Evolutionary conservation across 2,888 invertebrate species (phyloP).

Genomic region (Caenorhabditis sinica): DNA sequence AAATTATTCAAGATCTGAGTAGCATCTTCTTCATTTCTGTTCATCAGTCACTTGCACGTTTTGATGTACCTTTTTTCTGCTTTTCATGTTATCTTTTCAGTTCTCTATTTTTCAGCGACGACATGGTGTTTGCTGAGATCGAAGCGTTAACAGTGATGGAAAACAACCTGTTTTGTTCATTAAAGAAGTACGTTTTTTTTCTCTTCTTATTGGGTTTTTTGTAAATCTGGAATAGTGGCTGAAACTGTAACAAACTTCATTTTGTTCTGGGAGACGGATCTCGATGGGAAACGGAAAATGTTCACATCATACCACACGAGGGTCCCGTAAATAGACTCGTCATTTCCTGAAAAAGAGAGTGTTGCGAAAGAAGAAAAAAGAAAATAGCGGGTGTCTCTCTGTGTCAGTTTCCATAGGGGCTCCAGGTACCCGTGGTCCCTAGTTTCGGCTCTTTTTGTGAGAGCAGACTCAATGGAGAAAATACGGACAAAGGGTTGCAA

Average conservation of each 20-base stretch:
- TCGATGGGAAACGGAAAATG: neutral
- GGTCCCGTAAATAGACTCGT: constrained; percentile 20
- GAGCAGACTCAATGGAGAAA: constrained; percentile 6
- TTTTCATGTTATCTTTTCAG: constrained; percentile 27
- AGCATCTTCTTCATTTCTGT: constrained; percentile 20
- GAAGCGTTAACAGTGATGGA: constrained; percentile 76
- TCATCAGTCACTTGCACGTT: constrained; percentile 10
- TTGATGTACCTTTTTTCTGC: constrained; percentile 7
- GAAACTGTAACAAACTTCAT: neutral
- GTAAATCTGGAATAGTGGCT: constrained; percentile 24
- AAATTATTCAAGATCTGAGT: constrained; percentile 38
- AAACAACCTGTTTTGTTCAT: constrained; percentile 75
- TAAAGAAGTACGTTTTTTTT: constrained; percentile 65
- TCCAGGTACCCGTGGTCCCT: constrained; percentile 19
- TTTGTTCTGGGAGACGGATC: neutral
- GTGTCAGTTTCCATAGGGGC: constrained; percentile 44
- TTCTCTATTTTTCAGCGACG: constrained; percentile 58
- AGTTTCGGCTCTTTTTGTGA: constrained; percentile 2
- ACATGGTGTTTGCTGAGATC: constrained; percentile 69
- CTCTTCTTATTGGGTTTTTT: neutral
- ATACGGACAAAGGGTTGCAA: neutral
- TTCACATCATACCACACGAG: constrained; percentile 7
- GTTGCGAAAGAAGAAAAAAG: constrained; percentile 42
- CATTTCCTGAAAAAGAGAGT: constrained; percentile 26
- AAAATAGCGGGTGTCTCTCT: constrained; percentile 33